Evolutionary conservation across 2,888 invertebrate genomes (phyloP).

Genomic region (Tinea pellionella): DNA sequence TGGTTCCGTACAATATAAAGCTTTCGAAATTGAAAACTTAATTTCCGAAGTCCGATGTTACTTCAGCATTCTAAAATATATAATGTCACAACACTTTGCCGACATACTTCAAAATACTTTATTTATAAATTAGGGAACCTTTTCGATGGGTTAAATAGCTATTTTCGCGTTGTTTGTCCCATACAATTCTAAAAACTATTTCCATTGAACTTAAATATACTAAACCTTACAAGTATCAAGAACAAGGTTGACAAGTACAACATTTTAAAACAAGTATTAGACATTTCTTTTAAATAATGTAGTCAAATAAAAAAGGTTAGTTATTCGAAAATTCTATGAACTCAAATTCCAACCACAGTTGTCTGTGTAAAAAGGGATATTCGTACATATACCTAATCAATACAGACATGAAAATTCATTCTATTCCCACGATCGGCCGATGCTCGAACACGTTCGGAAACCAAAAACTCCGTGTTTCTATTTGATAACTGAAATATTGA

Average conservation of each 20-base stretch:
- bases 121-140: too few relatives aligned
- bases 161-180: too few relatives aligned
- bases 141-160: too few relatives aligned
- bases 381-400: slow-evolving; percentile 4
- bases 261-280: background rate
- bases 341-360: background rate
- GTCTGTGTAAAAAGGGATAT: background rate
- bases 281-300: background rate
- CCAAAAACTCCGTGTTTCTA: slow-evolving; percentile 27
- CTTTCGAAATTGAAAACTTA: too few relatives aligned
- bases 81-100: too few relatives aligned
- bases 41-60: too few relatives aligned
- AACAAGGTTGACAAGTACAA: background rate
- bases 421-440: background rate
- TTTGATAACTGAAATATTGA: slow-evolving; percentile 50
- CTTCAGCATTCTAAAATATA: too few relatives aligned
- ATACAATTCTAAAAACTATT: background rate
- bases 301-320: background rate
- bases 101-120: too few relatives aligned
- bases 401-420: slow-evolving; percentile 11
- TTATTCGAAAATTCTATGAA: background rate
- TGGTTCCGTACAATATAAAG: too few relatives aligned
- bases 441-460: slow-evolving; percentile 8
- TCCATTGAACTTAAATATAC: background rate
- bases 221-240: background rate